phyloP scores from a whole-genome alignment of 2,888 invertebrate genomes.

The Frankliniella fusca region DNA sequence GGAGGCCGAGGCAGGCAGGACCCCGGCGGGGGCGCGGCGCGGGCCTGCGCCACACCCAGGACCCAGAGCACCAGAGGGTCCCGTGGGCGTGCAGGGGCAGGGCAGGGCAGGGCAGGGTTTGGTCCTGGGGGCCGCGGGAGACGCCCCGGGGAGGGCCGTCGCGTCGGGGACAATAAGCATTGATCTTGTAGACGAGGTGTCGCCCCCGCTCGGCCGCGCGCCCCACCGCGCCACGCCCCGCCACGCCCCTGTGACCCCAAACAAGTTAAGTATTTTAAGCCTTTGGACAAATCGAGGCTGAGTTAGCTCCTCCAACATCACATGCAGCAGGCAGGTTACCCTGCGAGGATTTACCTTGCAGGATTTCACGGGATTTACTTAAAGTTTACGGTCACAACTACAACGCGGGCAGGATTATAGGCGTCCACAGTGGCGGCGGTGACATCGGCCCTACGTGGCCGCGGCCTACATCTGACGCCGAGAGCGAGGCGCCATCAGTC shows the following conservation, averaged over 20 bases:
- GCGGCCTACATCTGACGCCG: too few species aligned
- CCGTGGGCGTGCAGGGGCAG: background rate
- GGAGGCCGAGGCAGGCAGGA: background rate
- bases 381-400: too few species aligned
- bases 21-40: background rate
- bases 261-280: too few species aligned
- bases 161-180: background rate
- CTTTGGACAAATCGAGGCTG: background rate
- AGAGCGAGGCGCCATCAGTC: too few species aligned
- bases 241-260: background rate
- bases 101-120: background rate
- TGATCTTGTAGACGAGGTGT: background rate
- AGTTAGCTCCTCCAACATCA: background rate
- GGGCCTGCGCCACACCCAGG: background rate
- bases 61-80: background rate
- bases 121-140: background rate
- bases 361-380: too few species aligned
- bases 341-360: too few species aligned
- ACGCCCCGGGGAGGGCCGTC: background rate
- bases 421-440: too few species aligned
- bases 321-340: background rate
- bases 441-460: too few species aligned
- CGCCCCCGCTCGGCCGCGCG: background rate
- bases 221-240: background rate
- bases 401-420: too few species aligned